Base-by-base conservation (phyloP, 2,888 invertebrate genomes). In the Tanytarsus gracilentus region DNA sequence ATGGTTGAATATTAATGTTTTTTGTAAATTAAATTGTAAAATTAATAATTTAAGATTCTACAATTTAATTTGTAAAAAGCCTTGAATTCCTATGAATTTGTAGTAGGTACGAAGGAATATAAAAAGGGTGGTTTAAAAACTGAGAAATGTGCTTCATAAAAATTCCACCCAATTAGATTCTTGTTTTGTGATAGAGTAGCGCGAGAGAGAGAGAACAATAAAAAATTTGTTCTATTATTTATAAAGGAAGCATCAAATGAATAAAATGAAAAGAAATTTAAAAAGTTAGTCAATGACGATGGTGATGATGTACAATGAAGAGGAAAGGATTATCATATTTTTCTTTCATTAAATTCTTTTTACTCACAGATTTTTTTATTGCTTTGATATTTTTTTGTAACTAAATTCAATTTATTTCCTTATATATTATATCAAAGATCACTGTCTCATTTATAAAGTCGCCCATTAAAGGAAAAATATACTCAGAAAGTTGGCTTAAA, bases 151-250 rank as follows among this genome's bases (percentile, higher is more conserved):
- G 11, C 44, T 44, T 11, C 9, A 44, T 44, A 11, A 18, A 44
- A 23, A 23, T 44, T 44, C 18, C 21, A 11, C 49, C 49, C 14
- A 27, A 26, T 33, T 58, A 58, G 44, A n/a, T n/a, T 58, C 44
- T 58, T 58, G 29, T 44, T 58, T 58, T 58, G 44, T 58, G 58
- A 58, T 58, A 58, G 58, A 58, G 40, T 58, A 58, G 44, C 30
- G 21, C 33, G 11, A 40, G 40, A 39, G n/a, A 14, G 27, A 56
- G 26, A 27, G 9, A 58, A 48, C 25, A 25, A 26, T 14, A 49
- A 26, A n/a, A 58, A 26, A 18, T 50, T 56, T 21, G 14, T 58
- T 58, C 23, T 44, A 48, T 58, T 29, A 40, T 58, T 58, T 48
- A 48, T 48, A 33, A 58, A 48, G 44, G 58, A 58, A 58, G 30